Base-by-base conservation (phyloP, 1,140 invertebrate species). In the Lordiphosa mommai region DNA sequence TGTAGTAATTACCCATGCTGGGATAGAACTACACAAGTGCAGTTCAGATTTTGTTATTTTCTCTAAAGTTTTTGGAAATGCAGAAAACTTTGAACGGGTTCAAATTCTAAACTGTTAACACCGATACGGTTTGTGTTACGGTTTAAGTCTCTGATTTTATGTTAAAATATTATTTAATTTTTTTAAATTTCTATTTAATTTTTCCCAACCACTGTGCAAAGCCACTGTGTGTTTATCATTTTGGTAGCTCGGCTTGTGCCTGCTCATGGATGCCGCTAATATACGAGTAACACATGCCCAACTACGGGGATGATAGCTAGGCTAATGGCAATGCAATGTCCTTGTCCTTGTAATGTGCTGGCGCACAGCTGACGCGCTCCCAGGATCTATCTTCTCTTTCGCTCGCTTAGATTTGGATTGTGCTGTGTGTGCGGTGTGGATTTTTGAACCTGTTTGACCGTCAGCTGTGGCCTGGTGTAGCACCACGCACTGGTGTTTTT, bases 261-360 rank as follows among this genome's bases (percentile, higher is more conserved):
- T 29, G 44, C 48, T 51, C 58, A 27, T 41, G 36, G 71, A 84
- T 80, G 76, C 77, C 55, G 76, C 76, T 80, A 80, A 80, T 80
- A 76, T 67, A 58, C 52, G 34, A n/a, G n/a, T n/a, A n/a, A n/a
- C n/a, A n/a, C 46, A 14, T 36, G 23, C 13, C 13, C 10, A 30
- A 9, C 20, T 36, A 16, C 37, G 30, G 38, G 30, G 44, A 36
- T 66, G n/a, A n/a, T n/a, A 17, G 16, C 8, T 40, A 37, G 34
- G 47, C 77, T 76, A 76, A 84, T 82, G 77, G 72, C 77, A 47
- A 76, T 82, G 77, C 76, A n/a, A n/a, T n/a, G n/a, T n/a, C n/a
- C 79, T 85, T 85, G 79, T 85, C 73, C 73, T 85, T 85, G 79
- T 85, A 73, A 85, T 86, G 80, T 80, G 80, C 79, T 72, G 74